phyloP scores from a whole-genome alignment of 1,140 invertebrate species.

The Drosophila pectinifera region DNA sequence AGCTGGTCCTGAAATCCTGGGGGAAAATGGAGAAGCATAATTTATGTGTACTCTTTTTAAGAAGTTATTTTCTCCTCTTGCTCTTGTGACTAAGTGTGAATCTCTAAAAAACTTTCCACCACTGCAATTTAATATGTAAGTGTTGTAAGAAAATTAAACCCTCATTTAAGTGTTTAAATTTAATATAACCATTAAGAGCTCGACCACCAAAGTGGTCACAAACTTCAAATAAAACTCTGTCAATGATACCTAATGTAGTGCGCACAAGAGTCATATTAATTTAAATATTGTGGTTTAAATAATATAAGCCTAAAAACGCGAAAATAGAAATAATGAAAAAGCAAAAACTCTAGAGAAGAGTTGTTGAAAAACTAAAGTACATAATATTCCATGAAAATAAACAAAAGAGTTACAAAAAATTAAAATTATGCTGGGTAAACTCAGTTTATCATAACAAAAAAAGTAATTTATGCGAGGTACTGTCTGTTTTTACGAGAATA shows the following conservation, averaged over 20 bases:
- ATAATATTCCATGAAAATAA: background rate
- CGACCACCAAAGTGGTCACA: background rate
- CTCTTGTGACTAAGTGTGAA: slow-evolving; percentile 17
- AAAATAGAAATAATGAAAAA: background rate
- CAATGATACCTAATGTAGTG: background rate
- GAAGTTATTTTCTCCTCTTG: background rate
- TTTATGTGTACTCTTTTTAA: slow-evolving; percentile 25
- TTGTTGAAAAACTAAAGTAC: background rate
- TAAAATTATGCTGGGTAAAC: background rate
- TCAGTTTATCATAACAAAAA: slow-evolving; percentile 17
- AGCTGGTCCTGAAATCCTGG: slow-evolving; percentile 10
- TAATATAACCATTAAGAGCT: slow-evolving; percentile 1
- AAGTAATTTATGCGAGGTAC: slow-evolving; percentile 24
- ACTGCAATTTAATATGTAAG: background rate
- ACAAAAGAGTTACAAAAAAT: slow-evolving; percentile 6
- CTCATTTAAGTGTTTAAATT: background rate
- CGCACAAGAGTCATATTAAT: background rate
- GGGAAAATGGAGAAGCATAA: slow-evolving; percentile 33
- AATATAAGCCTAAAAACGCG: background rate
- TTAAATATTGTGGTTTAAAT: background rate
- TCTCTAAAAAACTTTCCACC: slow-evolving; percentile 2
- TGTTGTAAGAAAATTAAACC: slow-evolving; percentile 1
- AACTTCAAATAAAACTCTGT: background rate
- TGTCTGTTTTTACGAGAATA: slow-evolving; percentile 8
- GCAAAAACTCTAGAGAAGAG: background rate